Percentiles rank a stretch among this genome's conserved stretches.
Evolutionary conservation across 2,888 invertebrate species (phyloP).

Genomic region (Siphonodentalium dalli): DNA sequence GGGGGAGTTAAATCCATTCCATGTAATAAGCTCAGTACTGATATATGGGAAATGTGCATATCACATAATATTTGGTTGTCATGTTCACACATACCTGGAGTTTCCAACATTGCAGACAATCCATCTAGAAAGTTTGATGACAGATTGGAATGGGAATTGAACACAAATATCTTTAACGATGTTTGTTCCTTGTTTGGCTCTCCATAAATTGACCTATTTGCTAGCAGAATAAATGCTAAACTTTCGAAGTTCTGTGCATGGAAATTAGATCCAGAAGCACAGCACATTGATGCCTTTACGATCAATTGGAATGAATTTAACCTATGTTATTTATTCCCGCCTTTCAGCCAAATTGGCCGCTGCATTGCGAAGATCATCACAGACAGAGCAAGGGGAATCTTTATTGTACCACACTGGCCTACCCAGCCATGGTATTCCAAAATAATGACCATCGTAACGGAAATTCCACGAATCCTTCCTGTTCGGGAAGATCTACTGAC

Average conservation of each 20-base stretch:
- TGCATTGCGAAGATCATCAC: conserved; percentile 11
- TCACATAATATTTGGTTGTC: conserved; percentile 7
- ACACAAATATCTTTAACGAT: too few relatives aligned
- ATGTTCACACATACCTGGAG: conserved; percentile 9
- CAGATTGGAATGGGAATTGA: too few relatives aligned
- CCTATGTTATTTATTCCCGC: conserved; percentile 9
- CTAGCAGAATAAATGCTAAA: conserved; percentile 13
- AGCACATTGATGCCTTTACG: conserved; percentile 14
- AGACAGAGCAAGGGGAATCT: conserved; percentile 15
- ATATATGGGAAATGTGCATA: conserved; percentile 15
- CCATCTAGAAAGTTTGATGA: too few relatives aligned
- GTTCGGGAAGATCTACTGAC: too few relatives aligned
- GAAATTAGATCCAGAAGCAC: conserved; percentile 13
- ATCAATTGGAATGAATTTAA: conserved; percentile 2
- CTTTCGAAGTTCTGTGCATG: conserved; percentile 10
- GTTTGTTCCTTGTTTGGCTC: neutral
- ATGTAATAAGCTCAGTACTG: neutral
- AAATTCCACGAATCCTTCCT: conserved; percentile 3
- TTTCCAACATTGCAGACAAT: conserved; percentile 6
- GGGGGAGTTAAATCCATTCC: conserved; percentile 4
- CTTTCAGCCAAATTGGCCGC: conserved; percentile 13
- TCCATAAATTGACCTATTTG: conserved; percentile 15
- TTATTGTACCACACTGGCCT: conserved; percentile 19
- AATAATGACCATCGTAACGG: conserved; percentile 5
- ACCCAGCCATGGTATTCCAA: conserved; percentile 20